A percentile compares a stretch with the other conserved stretches of the same genome.
These are phyloP conservation scores for Lepidurus couesii DNA, from an alignment of 1,140 invertebrate species.

Conservation along the genomic window DNA sequence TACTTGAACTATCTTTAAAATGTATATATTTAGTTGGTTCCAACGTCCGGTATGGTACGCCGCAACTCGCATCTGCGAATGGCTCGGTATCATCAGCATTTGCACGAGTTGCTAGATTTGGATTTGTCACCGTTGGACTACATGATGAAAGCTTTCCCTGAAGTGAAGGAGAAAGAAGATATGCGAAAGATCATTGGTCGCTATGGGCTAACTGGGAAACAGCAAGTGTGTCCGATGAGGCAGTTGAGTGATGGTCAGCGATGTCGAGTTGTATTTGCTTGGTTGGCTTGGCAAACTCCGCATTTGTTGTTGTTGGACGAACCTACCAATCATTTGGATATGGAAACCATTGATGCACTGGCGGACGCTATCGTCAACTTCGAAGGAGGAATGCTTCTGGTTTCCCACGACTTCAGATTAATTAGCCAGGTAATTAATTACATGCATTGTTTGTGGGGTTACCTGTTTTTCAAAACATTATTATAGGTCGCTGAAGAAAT, in stretches of 20 bases:
- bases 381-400: conserved; percentile 94
- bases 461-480: conserved; percentile 35
- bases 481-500: conserved; percentile 94
- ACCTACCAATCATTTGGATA: conserved; percentile 98
- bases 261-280: conserved; percentile 97
- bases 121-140: conserved; percentile 94
- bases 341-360: conserved; percentile 98
- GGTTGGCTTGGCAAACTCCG: conserved; percentile 84
- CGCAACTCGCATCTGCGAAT: conserved; percentile 96
- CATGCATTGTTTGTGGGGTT: conserved; percentile 33
- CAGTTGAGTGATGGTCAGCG: conserved; percentile 97
- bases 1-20: not conserved
- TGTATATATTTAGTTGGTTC: conserved; percentile 63
- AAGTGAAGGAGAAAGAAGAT: conserved; percentile 96
- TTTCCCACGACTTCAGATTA: conserved; percentile 95
- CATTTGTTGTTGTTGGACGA: conserved; percentile 92
- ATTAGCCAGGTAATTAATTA: conserved; percentile 82
- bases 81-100: conserved; percentile 96
- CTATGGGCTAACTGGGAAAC: conserved; percentile 91
- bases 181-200: conserved; percentile 99
- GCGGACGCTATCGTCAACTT: conserved; percentile 97
- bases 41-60: conserved; percentile 92
- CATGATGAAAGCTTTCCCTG: conserved; percentile 95
- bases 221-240: conserved; percentile 88
- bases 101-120: conserved; percentile 92